These are phyloP conservation scores for Serrognathus titanus DNA, from an alignment of 2,888 invertebrate genomes.

Conservation along the genomic window DNA sequence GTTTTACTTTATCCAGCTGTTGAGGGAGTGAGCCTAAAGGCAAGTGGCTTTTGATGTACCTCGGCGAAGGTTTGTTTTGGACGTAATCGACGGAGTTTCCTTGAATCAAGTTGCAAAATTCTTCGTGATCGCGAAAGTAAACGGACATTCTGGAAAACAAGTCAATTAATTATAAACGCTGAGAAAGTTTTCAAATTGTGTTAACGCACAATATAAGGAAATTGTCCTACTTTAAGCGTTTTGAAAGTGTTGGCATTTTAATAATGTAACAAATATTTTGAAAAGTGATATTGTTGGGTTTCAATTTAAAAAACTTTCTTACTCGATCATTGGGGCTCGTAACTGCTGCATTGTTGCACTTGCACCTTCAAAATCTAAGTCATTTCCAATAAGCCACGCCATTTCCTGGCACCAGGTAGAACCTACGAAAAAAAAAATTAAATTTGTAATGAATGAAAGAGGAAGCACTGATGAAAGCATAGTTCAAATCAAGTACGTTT, in stretches of 20 bases:
- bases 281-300: neutral
- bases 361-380: constrained; percentile 73
- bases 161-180: too few relatives aligned
- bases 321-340: constrained; percentile 74
- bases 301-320: constrained; percentile 19
- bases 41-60: constrained; percentile 73
- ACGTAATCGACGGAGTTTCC: constrained; percentile 73
- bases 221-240: too few relatives aligned
- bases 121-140: constrained; percentile 29
- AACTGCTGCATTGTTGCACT: constrained; percentile 57
- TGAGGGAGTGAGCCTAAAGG: constrained; percentile 68
- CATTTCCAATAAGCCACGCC: constrained; percentile 83
- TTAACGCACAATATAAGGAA: too few relatives aligned
- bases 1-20: constrained; percentile 60
- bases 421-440: constrained; percentile 52
- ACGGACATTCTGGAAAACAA: constrained; percentile 30
- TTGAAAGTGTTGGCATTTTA: too few relatives aligned
- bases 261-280: too few relatives aligned
- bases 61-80: constrained; percentile 61
- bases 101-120: constrained; percentile 50
- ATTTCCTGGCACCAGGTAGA: constrained; percentile 95
- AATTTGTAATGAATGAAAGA: too few relatives aligned
- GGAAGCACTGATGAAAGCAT: too few relatives aligned
- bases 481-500: too few relatives aligned
- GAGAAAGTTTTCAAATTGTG: too few relatives aligned